These are phyloP conservation scores for Sinocyclocheilus rhinocerous DNA, from an alignment of 2,113 vertebrate genomes.

Conservation along the genomic window DNA sequence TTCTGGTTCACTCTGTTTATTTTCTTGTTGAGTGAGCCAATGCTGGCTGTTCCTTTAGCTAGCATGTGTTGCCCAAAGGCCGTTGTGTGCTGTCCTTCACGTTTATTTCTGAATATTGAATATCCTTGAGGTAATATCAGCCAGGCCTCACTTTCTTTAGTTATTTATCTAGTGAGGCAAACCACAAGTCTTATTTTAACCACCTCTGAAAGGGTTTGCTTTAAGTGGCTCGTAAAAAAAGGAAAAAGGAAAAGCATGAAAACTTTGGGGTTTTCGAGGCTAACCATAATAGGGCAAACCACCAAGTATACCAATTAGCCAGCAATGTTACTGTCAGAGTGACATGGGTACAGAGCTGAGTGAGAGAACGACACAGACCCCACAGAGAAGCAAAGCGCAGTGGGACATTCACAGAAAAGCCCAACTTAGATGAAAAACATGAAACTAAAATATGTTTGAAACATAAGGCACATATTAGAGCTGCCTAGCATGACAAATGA, in stretches of 20 bases:
- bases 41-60: constrained; percentile 48
- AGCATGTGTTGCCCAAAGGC: constrained; percentile 61
- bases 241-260: constrained; percentile 29
- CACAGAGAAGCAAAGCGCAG: constrained; percentile 26
- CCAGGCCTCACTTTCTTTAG: constrained; percentile 49
- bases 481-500: not conserved
- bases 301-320: constrained; percentile 41
- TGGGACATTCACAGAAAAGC: constrained; percentile 16
- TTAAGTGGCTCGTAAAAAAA: constrained; percentile 40
- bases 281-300: constrained; percentile 48
- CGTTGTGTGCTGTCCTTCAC: constrained; percentile 57
- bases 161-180: constrained; percentile 55
- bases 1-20: constrained; percentile 68
- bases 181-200: constrained; percentile 53
- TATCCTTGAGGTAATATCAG: constrained; percentile 58
- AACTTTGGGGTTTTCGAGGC: constrained; percentile 52
- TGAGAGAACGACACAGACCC: constrained; percentile 2
- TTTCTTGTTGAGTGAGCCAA: constrained; percentile 57
- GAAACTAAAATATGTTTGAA: not conserved
- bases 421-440: constrained; percentile 18
- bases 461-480: constrained; percentile 11
- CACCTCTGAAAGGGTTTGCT: constrained; percentile 47
- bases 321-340: constrained; percentile 42
- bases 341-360: not conserved
- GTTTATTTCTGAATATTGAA: constrained; percentile 65